A percentile compares a stretch with the other conserved stretches of the same genome.
phyloP scores from a whole-genome alignment of 2,797 vertebrate species.

The Sebastes oblongus region DNA sequence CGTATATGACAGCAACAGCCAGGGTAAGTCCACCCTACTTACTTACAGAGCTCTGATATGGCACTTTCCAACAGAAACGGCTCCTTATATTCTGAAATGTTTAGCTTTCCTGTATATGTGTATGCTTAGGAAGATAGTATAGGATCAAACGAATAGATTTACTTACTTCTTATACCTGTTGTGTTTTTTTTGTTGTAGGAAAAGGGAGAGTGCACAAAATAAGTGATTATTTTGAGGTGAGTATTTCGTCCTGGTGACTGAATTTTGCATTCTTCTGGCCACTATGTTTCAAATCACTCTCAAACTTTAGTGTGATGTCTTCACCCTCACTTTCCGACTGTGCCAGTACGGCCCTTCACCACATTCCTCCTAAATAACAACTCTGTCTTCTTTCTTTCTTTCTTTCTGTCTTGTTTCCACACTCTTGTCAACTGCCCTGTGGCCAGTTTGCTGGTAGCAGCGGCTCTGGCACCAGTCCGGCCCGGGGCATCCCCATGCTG shows the following conservation, averaged over 20 bases:
- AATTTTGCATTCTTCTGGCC: not conserved
- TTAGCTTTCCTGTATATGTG: not conserved
- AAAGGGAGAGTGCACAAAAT: conserved; percentile 97
- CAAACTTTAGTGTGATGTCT: conserved; percentile 15
- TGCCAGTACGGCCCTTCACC: conserved; percentile 7
- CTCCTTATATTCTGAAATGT: not conserved
- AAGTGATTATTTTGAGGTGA: conserved; percentile 99
- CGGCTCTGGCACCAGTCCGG: conserved; percentile 96
- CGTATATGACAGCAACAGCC: conserved; percentile 89
- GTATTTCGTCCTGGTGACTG: conserved; percentile 29
- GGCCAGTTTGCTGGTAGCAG: conserved; percentile 94
- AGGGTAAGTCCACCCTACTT: conserved; percentile 80
- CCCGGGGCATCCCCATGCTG: conserved; percentile 91
- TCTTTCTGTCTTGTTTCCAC: conserved; percentile 37
- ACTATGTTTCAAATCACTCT: conserved; percentile 27
- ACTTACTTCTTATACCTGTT: not conserved
- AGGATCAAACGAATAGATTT: not conserved
- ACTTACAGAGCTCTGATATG: not conserved
- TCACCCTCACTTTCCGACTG: conserved; percentile 19
- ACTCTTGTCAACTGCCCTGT: conserved; percentile 27
- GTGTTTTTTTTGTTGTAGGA: conserved; percentile 76
- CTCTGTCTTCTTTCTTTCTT: conserved; percentile 42
- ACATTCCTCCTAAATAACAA: conserved; percentile 48
- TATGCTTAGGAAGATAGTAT: not conserved
- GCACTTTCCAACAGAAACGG: not conserved